Evolutionary conservation across 1,140 invertebrate genomes (phyloP), one percentile per base, ranked within the genome.

Genomic region (Magallana angulata): DNA sequence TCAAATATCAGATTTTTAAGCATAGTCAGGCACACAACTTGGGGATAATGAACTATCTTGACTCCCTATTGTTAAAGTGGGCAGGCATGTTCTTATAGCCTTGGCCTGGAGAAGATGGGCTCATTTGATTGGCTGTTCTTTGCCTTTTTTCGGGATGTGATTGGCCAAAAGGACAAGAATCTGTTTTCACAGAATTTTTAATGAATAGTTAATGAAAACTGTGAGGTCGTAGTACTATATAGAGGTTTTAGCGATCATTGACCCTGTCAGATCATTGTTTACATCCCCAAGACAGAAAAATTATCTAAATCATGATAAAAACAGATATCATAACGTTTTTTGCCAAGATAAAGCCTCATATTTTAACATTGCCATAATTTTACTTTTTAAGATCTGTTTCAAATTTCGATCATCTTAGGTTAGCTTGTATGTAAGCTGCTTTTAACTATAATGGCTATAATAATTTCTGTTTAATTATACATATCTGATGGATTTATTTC

Each of bases 161-260:
- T 24, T 71, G 68, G 68, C 36, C 30, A 24, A 30, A 71, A 71
- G 12, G 18, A 71, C 11, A 71, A 18, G 7, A 24, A 30, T 71
- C 4, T 71, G 18, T 71, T 71, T 71, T 71, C 68, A 18, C 24
- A 36, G 18, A 71, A 30, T 71, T 71, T 62, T 62, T 16, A 71
- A 71, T 71, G 68, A 71, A 71, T 71, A 24, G 68, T 71, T 71
- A 71, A 71, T 71, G 68, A 71, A 18, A 9, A 24, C 68, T 30
- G 36, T 30, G 24, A 30, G 24, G n/a, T 71, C 68, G n/a, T 24
- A 71, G 24, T 71, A 71, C 68, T 30, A 68, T 71, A 24, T 71
- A 62, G 60, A 12, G 18, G 60, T 62, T 30, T 8, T 18, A 3
- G 64, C 18, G 68, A 30, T 71, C 36, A 71, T 30, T 71, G 68